Conservation (phyloP, 2,113 vertebrate species). For the Istiophorus platypterus region DNA sequence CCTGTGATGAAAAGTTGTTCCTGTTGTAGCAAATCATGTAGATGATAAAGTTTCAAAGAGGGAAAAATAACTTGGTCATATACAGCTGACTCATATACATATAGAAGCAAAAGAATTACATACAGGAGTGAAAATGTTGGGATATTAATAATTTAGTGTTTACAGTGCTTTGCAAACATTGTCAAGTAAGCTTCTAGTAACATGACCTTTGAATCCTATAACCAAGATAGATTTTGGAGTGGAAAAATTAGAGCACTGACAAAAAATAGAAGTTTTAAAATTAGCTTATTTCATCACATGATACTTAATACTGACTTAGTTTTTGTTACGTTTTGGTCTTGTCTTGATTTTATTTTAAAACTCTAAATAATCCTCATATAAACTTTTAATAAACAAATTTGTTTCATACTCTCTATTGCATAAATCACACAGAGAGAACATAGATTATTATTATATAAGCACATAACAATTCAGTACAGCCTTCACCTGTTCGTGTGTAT, state of each 20-base stretch:
- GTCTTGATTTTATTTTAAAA: no score
- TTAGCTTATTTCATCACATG: background rate
- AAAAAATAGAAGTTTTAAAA: background rate
- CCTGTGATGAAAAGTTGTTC: background rate
- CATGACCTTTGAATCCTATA: background rate
- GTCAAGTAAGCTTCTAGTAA: background rate
- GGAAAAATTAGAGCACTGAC: no score
- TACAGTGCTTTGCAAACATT: background rate
- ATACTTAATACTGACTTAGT: background rate
- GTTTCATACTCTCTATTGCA: no score
- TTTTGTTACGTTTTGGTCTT: no score
- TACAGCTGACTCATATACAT: background rate
- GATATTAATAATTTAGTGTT: background rate
- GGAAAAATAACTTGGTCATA: background rate
- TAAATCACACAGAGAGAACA: no score
- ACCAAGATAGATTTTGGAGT: no score
- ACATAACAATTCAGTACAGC: no score
- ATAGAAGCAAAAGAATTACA: background rate
- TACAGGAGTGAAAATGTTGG: background rate
- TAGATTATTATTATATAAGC: no score
- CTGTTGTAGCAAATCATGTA: background rate
- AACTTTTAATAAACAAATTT: background rate
- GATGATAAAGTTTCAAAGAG: background rate
- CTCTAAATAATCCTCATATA: background rate
- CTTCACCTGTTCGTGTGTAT: background rate